Evolutionary conservation across 2,113 vertebrate species (phyloP).

Genomic region (Varanus komodoensis): DNA sequence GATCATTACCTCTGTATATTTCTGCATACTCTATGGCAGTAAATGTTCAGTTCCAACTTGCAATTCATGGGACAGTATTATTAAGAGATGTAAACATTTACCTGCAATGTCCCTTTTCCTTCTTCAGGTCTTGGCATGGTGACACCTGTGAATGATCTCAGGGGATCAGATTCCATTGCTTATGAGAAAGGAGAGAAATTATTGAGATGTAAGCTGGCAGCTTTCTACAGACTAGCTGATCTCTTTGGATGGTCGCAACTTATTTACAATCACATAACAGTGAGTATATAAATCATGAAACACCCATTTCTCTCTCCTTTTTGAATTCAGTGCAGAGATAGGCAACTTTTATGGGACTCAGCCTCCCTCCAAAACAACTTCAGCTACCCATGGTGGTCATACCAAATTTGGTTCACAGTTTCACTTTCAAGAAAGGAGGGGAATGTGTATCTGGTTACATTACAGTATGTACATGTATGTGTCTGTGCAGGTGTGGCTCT

Average conservation of each 20-base stretch:
- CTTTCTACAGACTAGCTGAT: constrained; percentile 94
- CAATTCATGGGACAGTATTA: neutral
- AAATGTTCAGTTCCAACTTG: neutral
- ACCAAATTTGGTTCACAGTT: neutral
- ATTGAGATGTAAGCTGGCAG: constrained; percentile 93
- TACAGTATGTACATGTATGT: neutral
- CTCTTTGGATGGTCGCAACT: constrained; percentile 98
- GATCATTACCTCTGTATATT: no score
- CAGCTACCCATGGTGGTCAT: neutral
- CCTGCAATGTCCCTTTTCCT: neutral
- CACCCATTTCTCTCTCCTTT: constrained; percentile 27
- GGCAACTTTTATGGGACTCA: neutral
- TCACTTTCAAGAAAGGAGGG: neutral
- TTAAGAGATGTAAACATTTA: neutral
- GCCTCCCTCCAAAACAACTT: neutral
- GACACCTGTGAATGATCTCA: constrained; percentile 95
- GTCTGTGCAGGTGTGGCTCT: neutral
- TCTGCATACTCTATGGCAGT: no score
- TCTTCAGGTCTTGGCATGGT: constrained; percentile 96
- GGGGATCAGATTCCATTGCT: constrained; percentile 96
- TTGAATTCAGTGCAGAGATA: constrained; percentile 32
- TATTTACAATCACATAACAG: constrained; percentile 98
- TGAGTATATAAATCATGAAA: constrained; percentile 74
- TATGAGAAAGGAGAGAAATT: constrained; percentile 98
- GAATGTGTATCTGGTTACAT: neutral